phyloP scores from a whole-genome alignment of 2,888 invertebrate genomes.

The Lasioglossum pauxillum region DNA sequence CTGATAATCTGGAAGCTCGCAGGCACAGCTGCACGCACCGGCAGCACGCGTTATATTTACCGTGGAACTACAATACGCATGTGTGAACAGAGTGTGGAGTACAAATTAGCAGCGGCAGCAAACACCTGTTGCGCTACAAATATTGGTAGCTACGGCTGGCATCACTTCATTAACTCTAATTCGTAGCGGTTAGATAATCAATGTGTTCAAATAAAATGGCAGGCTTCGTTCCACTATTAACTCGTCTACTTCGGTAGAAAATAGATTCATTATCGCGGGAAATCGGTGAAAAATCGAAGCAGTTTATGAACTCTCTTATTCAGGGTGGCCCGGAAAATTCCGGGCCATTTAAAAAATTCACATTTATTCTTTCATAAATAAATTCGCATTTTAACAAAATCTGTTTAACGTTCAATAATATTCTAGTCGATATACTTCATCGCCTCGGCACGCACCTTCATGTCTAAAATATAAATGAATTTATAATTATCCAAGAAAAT shows the following conservation, averaged over 20 bases:
- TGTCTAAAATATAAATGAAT: too few species aligned
- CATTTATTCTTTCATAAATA: background rate
- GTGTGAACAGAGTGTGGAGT: conserved; percentile 36
- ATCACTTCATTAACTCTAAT: conserved; percentile 29
- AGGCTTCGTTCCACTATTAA: background rate
- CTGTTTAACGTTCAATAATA: too few species aligned
- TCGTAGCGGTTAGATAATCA: background rate
- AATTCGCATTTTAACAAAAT: background rate
- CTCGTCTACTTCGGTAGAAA: background rate
- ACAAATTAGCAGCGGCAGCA: conserved; percentile 42
- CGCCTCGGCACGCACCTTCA: too few species aligned
- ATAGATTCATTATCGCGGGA: background rate
- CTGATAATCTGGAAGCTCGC: conserved; percentile 42
- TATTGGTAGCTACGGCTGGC: background rate
- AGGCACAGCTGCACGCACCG: conserved; percentile 33
- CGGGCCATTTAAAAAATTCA: background rate
- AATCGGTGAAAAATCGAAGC: background rate
- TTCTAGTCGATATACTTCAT: background rate
- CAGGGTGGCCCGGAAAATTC: too few species aligned
- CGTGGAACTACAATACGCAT: conserved; percentile 27
- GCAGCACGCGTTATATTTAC: conserved; percentile 40
- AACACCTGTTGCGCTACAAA: conserved; percentile 37
- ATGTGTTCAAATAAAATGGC: conserved; percentile 6
- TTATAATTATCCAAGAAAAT: background rate
- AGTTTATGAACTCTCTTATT: background rate